These are phyloP conservation scores for Heloderma charlesbogerti DNA, from an alignment of 2,113 vertebrate species.

Conservation along the genomic window DNA sequence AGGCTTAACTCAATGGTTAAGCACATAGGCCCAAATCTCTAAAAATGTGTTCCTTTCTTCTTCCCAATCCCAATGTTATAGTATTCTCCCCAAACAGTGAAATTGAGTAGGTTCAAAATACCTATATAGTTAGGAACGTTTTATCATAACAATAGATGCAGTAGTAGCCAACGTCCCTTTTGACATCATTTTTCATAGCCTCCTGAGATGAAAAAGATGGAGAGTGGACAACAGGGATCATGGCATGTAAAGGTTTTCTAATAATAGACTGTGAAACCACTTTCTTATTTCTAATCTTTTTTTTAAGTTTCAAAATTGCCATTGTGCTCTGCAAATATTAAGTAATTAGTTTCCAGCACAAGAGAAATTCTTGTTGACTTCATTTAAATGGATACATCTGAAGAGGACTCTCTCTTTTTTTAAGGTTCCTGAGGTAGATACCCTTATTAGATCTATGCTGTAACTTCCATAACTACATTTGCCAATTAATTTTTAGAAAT, in stretches of 20 bases:
- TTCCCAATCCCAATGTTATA: not conserved
- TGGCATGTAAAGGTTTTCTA: not conserved
- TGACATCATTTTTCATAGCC: not conserved
- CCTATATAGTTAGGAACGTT: too few species aligned
- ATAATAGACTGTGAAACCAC: not conserved
- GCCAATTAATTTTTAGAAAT: conserved; percentile 70
- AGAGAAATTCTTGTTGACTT: conserved; percentile 49
- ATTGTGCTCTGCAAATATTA: not conserved
- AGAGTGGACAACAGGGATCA: too few species aligned
- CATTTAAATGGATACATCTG: conserved; percentile 51
- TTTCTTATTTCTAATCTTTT: conserved; percentile 6
- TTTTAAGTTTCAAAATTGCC: conserved; percentile 22
- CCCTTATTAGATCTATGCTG: conserved; percentile 64
- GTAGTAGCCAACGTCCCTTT: not conserved
- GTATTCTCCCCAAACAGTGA: not conserved
- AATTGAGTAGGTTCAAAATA: not conserved
- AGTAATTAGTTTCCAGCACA: not conserved
- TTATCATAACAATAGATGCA: not conserved
- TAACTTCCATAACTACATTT: conserved; percentile 73
- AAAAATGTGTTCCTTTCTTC: not conserved
- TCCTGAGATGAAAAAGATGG: not conserved
- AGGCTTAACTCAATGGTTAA: not conserved
- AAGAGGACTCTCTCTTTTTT: conserved; percentile 48
- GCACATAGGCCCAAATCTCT: not conserved
- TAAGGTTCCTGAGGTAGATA: conserved; percentile 57